phyloP scores from a whole-genome alignment of 2,888 invertebrate genomes.

The Aphidoletes aphidimyza region DNA sequence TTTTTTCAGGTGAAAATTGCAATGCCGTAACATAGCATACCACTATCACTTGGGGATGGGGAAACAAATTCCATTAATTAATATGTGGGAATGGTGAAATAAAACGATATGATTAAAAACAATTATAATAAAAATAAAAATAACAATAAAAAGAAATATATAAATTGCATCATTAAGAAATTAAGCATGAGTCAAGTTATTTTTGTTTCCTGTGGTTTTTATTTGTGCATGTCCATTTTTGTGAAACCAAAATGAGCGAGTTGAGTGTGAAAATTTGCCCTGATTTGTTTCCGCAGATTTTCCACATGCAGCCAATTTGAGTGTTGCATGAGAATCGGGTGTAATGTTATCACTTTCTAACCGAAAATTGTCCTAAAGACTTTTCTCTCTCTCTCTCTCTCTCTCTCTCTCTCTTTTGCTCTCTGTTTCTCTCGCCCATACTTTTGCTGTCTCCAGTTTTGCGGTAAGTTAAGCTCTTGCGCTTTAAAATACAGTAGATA shows the following conservation, averaged over 20 bases:
- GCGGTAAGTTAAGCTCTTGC: neutral
- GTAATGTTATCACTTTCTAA: conserved; percentile 37
- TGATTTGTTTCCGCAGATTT: conserved; percentile 15
- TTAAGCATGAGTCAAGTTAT: no score
- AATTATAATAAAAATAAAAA: no score
- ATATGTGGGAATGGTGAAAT: no score
- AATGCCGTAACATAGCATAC: no score
- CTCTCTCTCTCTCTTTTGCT: neutral
- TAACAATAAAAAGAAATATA: no score
- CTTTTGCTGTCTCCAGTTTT: neutral
- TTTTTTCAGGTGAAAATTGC: no score
- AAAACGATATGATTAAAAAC: no score
- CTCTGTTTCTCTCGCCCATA: neutral
- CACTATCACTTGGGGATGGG: no score
- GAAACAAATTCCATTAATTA: no score
- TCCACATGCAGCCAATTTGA: conserved; percentile 31
- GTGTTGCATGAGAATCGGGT: neutral
- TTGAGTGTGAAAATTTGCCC: neutral
- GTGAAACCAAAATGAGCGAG: neutral
- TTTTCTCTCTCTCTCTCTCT: neutral
- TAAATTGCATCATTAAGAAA: no score
- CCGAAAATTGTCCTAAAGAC: conserved; percentile 33
- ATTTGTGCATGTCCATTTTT: no score
- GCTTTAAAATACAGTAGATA: neutral
- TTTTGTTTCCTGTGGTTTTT: no score